Evolutionary conservation across 2,797 vertebrate genomes (phyloP), one percentile per base, ranked within the genome.

Genomic region (Mormyrops boulengeri): DNA sequence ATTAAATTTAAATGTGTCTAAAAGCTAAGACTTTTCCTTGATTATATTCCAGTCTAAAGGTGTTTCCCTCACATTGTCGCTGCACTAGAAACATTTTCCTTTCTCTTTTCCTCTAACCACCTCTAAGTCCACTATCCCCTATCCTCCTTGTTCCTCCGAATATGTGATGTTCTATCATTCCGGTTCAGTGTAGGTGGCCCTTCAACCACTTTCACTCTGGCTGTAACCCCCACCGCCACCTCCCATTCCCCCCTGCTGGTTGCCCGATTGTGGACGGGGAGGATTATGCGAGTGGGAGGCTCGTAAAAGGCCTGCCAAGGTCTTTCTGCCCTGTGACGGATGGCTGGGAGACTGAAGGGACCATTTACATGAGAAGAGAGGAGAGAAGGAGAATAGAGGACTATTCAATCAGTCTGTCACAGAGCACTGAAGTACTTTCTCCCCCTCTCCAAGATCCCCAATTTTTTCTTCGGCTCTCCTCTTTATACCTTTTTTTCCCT

Each of bases 321-420:
- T 95, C 96, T 96, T 96, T 96, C 95, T 96, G 94, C 94, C 95
- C 95, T 95, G 95, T 96, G 96, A 96, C 95, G 95, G 96, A 96
- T 96, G 95, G 95, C 95, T 95, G 94, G 92, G 95, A 95, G 94
- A 94, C 95, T 95, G 95, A 96, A 96, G 95, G 90, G 94, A 91
- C 92, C 94, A 94, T 92, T 96, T 95, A 95, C 96, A 96, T 96
- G 95, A 96, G 95, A 96, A 96, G 95, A 95, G 95, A 94, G 93
- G 91, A 60, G 73, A 92, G 92, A 93, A 93, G 93, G 93, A 95
- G 94, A 96, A 96, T 95, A 94, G 95, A 95, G 93, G 94, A 91
- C 94, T 94, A 96, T 96, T 96, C 95, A 96, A 93, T 92, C 91
- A 89, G 94, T 93, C 95, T 95, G 95, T 96, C 95, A 95, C 93